These are phyloP conservation scores for Zaprionus vittiger DNA, from an alignment of 1,140 invertebrate species.

Conservation along the genomic window DNA sequence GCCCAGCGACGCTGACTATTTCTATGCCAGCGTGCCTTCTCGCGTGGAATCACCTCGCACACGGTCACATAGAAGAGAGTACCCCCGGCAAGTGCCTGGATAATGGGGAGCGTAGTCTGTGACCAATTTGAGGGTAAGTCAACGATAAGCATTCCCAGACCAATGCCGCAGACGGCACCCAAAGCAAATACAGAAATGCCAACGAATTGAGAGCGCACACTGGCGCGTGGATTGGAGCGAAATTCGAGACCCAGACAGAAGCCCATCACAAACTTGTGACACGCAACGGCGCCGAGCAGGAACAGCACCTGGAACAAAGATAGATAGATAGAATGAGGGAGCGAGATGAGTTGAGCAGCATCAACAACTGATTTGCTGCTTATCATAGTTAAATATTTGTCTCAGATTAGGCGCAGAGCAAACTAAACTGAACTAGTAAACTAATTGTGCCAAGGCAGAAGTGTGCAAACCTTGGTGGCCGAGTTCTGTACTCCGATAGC, in stretches of 20 bases:
- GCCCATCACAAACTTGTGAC: slow-evolving; percentile 92
- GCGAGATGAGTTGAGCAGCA: slow-evolving; percentile 28
- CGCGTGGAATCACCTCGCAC: slow-evolving; percentile 94
- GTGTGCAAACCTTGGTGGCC: slow-evolving; percentile 86
- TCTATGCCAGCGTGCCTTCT: slow-evolving; percentile 89
- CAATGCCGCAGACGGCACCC: slow-evolving; percentile 89
- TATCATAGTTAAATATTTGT: slow-evolving; percentile 69
- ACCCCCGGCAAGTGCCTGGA: slow-evolving; percentile 93
- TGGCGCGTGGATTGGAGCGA: slow-evolving; percentile 85
- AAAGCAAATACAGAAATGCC: slow-evolving; percentile 88
- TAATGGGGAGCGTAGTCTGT: slow-evolving; percentile 85
- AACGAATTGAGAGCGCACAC: slow-evolving; percentile 85
- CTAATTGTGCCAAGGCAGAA: slow-evolving; percentile 60
- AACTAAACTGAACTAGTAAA: slow-evolving; percentile 22
- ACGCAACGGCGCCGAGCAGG: slow-evolving; percentile 89
- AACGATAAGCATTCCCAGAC: slow-evolving; percentile 87
- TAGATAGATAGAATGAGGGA: slow-evolving; percentile 6
- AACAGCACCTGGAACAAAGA: slow-evolving; percentile 86
- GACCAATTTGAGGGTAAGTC: slow-evolving; percentile 84
- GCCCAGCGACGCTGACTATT: slow-evolving; percentile 84
- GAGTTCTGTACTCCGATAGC: slow-evolving; percentile 91
- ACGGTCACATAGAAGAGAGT: slow-evolving; percentile 96
- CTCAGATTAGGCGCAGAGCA: slow-evolving; percentile 44
- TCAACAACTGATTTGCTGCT: slow-evolving; percentile 54
- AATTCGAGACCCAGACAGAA: slow-evolving; percentile 91